Conservation (phyloP, 1,140 invertebrate genomes). For the Pseudomyrmex concolor region DNA sequence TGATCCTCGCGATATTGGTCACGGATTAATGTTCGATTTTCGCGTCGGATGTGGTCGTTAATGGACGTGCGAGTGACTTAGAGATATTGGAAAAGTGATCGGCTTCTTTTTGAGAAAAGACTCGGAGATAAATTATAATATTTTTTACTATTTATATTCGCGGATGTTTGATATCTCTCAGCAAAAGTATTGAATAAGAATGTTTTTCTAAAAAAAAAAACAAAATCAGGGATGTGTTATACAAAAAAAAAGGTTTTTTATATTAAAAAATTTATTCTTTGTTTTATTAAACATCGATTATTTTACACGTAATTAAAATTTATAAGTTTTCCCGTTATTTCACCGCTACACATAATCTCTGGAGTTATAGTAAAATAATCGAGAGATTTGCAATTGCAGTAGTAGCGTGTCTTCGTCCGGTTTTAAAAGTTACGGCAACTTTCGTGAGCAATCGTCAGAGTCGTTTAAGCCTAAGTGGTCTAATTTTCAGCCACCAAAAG, state of each 20-base stretch:
- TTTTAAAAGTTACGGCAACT: slow-evolving; percentile 68
- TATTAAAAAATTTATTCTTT: background rate
- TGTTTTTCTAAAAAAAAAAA: no score
- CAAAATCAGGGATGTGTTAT: no score
- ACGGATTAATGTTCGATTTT: slow-evolving; percentile 71
- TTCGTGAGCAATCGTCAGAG: slow-evolving; percentile 42
- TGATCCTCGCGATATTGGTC: slow-evolving; percentile 62
- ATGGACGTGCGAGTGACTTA: slow-evolving; percentile 42
- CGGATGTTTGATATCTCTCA: background rate
- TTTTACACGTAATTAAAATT: slow-evolving; percentile 2
- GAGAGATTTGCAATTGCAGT: slow-evolving; percentile 55
- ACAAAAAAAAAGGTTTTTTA: no score
- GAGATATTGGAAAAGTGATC: slow-evolving; percentile 62
- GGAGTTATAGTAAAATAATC: slow-evolving; percentile 37
- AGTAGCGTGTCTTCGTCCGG: slow-evolving; percentile 60
- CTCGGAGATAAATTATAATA: slow-evolving; percentile 12
- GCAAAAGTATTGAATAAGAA: no score
- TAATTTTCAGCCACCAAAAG: slow-evolving; percentile 68
- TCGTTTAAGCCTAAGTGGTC: slow-evolving; percentile 66
- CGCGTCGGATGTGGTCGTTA: slow-evolving; percentile 60
- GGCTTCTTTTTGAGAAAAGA: background rate
- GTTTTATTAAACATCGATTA: background rate
- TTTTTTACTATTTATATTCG: background rate
- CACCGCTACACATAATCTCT: background rate
- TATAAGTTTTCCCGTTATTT: background rate